Evolutionary conservation across 2,888 invertebrate species (phyloP), one percentile per base, ranked within the genome.

Genomic region (Polydesmus complanatus): DNA sequence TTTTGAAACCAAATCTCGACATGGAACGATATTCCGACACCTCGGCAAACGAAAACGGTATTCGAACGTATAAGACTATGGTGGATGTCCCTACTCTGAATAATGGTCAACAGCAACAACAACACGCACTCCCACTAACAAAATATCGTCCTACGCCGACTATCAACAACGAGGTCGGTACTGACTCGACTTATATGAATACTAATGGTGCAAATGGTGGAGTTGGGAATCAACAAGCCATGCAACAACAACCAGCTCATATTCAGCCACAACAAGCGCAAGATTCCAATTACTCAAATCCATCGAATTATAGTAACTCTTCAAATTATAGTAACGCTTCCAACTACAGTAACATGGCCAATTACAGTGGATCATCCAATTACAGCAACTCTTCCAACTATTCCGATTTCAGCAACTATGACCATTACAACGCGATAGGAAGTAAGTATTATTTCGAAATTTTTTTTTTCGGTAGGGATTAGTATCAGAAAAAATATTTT

Each of bases 301-400:
- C 63, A 11, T 58, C 61, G 14, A 62, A 64, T 54, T 64, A 63
- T 56, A 64, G 64, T 60, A 63, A 64, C 50, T 61, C 62, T 5
- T 63, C 64, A 50, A 64, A 64, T 54, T 64, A 64, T 56, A 64
- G 61, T 56, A 63, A 64, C 47, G 54, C 64, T 18, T 64, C 64
- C 19, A 64, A 64, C 37, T 64, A 64, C 37, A 63, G 63, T 59
- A 64, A 64, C 61, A 59, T 64, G 60, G 64, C 64, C 8, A 64
- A 63, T 53, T 64, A 63, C 55, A 63, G 64, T 51, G 63, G 61
- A n/a, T 63, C 62, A 21, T 64, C 64, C 53, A 64, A 63, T 54
- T 64, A 64, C 56, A 64, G 64, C 59, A 64, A 64, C 56, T 64
- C 63, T 11, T 63, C 63, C 2, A 63, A 63, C 50, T 63, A 63